A percentile compares a stretch with the other conserved stretches of the same genome.
These are phyloP conservation scores for Nylanderia fulva DNA, from an alignment of 1,140 invertebrate genomes.

Conservation along the genomic window DNA sequence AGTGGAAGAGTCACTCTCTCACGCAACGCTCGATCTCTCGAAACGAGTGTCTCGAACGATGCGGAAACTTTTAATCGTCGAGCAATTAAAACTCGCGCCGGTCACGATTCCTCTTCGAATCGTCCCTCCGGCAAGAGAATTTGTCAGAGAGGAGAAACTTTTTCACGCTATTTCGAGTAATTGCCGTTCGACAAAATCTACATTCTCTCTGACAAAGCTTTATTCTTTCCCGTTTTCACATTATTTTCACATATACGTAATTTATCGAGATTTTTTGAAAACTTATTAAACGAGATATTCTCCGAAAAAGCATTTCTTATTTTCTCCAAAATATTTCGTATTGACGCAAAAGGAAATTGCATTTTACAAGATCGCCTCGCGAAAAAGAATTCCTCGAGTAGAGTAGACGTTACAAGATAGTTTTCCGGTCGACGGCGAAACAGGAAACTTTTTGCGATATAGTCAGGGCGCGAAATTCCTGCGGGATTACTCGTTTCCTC, in stretches of 20 bases:
- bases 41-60: constrained; percentile 51
- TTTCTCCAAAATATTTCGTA: neutral
- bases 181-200: constrained; percentile 30
- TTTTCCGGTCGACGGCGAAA: constrained; percentile 38
- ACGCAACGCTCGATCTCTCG: constrained; percentile 47
- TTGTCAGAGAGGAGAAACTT: constrained; percentile 1
- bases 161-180: constrained; percentile 3
- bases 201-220: constrained; percentile 34
- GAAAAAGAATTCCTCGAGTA: neutral
- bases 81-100: constrained; percentile 63
- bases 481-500: constrained; percentile 24
- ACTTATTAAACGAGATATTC: neutral
- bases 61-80: constrained; percentile 71
- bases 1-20: constrained; percentile 1
- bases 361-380: neutral
- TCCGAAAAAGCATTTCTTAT: neutral
- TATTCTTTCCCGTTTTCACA: neutral
- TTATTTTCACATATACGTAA: neutral
- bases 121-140: neutral
- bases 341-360: constrained; percentile 5
- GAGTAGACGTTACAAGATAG: constrained; percentile 28
- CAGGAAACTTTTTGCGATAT: constrained; percentile 30
- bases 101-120: constrained; percentile 38
- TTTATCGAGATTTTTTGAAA: neutral
- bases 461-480: constrained; percentile 22